Evolutionary conservation across 2,888 invertebrate genomes (phyloP).

Genomic region (Sepiola atlantica): DNA sequence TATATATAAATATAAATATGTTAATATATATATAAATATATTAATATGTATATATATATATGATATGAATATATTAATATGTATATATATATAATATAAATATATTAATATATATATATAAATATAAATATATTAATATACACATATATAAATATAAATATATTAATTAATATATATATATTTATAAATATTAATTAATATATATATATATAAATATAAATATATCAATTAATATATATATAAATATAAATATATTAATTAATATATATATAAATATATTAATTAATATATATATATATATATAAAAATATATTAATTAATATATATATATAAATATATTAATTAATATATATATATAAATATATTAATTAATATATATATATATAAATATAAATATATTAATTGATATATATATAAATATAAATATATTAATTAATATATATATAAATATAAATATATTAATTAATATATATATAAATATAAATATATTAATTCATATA

Average conservation of each 20-base stretch:
- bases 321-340: neutral
- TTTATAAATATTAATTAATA: neutral
- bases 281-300: neutral
- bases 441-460: no score
- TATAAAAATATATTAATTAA: no score
- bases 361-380: neutral
- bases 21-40: neutral
- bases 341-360: neutral
- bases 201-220: neutral
- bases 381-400: neutral
- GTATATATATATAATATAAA: neutral
- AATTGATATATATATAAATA: neutral
- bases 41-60: neutral
- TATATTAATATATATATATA: neutral
- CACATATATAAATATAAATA: neutral
- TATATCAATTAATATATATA: neutral
- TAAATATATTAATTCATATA: neutral
- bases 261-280: neutral
- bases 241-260: neutral
- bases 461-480: constrained; percentile 9
- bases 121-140: neutral
- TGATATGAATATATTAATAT: neutral
- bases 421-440: neutral
- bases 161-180: neutral
- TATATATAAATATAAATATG: neutral